A percentile compares a stretch with the other conserved stretches of the same genome.
These are phyloP conservation scores for Ypsolopha sequella DNA, from an alignment of 2,888 invertebrate species.

Conservation along the genomic window DNA sequence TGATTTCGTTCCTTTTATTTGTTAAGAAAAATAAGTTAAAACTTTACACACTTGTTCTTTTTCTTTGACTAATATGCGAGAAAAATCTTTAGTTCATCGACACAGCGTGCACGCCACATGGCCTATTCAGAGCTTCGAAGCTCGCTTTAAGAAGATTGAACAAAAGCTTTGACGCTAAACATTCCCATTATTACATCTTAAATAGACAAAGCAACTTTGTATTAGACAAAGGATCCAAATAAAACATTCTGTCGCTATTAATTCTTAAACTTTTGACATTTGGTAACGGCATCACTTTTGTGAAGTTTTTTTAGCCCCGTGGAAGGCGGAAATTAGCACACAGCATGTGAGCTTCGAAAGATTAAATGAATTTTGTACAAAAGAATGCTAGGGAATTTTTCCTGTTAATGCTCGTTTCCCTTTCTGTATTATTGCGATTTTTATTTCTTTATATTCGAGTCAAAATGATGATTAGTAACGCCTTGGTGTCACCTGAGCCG, in stretches of 20 bases:
- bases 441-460: slow-evolving; percentile 26
- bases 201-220: slow-evolving; percentile 63
- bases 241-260: slow-evolving; percentile 61
- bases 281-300: slow-evolving; percentile 54
- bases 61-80: slow-evolving; percentile 48
- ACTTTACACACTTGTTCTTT: slow-evolving; percentile 7
- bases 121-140: slow-evolving; percentile 43
- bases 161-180: slow-evolving; percentile 65
- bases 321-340: slow-evolving; percentile 50
- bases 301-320: slow-evolving; percentile 33
- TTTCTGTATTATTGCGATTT: slow-evolving; percentile 31
- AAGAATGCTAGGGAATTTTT: slow-evolving; percentile 32
- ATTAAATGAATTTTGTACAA: slow-evolving; percentile 24
- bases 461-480: slow-evolving; percentile 55
- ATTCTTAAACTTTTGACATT: slow-evolving; percentile 62
- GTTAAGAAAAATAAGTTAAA: neutral
- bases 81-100: slow-evolving; percentile 45
- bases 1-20: neutral
- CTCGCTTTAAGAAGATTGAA: slow-evolving; percentile 45
- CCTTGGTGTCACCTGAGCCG: slow-evolving; percentile 57
- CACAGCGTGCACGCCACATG: slow-evolving; percentile 55
- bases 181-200: slow-evolving; percentile 59
- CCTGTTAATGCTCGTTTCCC: slow-evolving; percentile 36
- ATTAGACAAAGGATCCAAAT: slow-evolving; percentile 54
- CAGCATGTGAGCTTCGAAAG: slow-evolving; percentile 41